These are phyloP conservation scores for Drosophila cognata DNA, from an alignment of 2,888 invertebrate genomes.

Conservation along the genomic window DNA sequence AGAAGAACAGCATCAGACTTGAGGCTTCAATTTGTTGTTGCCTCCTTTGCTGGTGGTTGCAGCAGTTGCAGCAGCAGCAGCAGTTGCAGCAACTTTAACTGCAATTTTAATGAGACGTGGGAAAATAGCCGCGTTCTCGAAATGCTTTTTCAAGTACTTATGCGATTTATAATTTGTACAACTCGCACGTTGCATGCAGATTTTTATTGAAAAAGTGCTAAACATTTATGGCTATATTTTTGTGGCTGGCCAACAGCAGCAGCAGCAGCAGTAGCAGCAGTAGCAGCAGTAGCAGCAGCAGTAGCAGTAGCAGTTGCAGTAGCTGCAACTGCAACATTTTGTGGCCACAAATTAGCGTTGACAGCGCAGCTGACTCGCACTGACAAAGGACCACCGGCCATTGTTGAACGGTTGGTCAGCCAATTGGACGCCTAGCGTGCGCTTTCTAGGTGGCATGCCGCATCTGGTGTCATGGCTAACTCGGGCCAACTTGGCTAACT, in stretches of 20 bases:
- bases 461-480: constrained; percentile 42
- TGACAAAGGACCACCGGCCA: constrained; percentile 71
- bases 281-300: neutral
- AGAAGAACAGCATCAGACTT: constrained; percentile 44
- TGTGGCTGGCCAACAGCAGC: constrained; percentile 21
- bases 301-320: neutral
- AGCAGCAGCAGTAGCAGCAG: neutral
- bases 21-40: constrained; percentile 8
- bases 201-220: constrained; percentile 61
- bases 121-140: constrained; percentile 51
- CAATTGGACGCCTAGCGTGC: constrained; percentile 78
- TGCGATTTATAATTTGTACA: constrained; percentile 64
- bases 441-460: constrained; percentile 74
- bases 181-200: constrained; percentile 78
- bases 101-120: constrained; percentile 83
- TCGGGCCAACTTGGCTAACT: constrained; percentile 22
- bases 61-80: constrained; percentile 20
- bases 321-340: constrained; percentile 22
- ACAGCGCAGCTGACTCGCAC: constrained; percentile 50
- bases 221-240: constrained; percentile 75
- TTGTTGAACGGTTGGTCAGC: constrained; percentile 45
- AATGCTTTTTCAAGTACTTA: constrained; percentile 6
- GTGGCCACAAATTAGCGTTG: constrained; percentile 71
- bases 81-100: constrained; percentile 47
- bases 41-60: constrained; percentile 6